Evolutionary conservation across 2,113 vertebrate species (phyloP).

Genomic region (Laterallus jamaicensis): DNA sequence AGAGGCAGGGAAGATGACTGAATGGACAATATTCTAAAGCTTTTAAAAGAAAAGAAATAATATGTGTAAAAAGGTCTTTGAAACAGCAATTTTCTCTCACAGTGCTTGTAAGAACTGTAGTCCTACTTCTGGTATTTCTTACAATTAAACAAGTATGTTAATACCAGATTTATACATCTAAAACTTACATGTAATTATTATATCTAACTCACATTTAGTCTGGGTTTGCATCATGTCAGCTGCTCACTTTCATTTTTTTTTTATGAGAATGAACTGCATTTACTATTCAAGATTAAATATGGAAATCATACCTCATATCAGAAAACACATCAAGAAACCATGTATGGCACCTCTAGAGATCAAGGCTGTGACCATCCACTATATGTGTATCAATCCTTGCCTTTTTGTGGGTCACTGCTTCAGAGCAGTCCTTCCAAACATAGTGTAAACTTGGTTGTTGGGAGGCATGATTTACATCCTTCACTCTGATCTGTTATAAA

Average conservation of each 20-base stretch:
- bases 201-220: background rate
- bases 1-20: background rate
- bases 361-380: background rate
- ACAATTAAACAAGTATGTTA: background rate
- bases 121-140: background rate
- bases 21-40: background rate
- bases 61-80: background rate
- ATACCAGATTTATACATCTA: background rate
- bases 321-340: background rate
- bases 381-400: background rate
- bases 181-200: background rate
- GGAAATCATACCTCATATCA: background rate
- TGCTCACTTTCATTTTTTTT: background rate
- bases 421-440: background rate
- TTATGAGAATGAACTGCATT: background rate
- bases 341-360: background rate
- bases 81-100: background rate
- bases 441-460: background rate
- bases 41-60: background rate
- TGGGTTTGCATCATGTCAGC: background rate
- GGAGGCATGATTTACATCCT: background rate
- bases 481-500: background rate
- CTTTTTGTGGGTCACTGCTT: background rate
- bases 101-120: background rate
- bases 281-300: background rate